Evolutionary conservation across 2,888 invertebrate genomes (phyloP).

Genomic region (Drosophila kambysellisi): DNA sequence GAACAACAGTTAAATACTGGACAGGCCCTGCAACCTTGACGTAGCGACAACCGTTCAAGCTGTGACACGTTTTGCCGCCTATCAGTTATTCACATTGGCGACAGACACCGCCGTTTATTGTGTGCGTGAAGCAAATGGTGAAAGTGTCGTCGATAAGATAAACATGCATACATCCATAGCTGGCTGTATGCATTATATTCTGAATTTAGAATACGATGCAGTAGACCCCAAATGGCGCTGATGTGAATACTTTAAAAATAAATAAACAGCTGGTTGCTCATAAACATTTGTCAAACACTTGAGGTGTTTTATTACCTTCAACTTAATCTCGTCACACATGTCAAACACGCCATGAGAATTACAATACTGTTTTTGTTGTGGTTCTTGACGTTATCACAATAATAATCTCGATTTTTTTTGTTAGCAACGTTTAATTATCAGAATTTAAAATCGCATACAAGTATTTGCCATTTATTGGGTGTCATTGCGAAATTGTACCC

Average conservation of each 20-base stretch:
- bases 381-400: not conserved
- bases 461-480: not conserved
- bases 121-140: slow-evolving; percentile 19
- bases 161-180: not conserved
- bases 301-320: slow-evolving; percentile 3
- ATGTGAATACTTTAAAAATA: slow-evolving; percentile 23
- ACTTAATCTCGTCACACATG: slow-evolving; percentile 4
- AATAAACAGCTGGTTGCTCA: slow-evolving; percentile 13
- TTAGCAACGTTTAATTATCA: not conserved
- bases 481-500: not conserved
- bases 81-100: slow-evolving; percentile 29
- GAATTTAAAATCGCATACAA: not conserved
- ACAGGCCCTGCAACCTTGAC: slow-evolving; percentile 45
- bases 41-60: slow-evolving; percentile 28
- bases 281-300: slow-evolving; percentile 19
- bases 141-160: slow-evolving; percentile 38
- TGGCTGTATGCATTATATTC: slow-evolving; percentile 24
- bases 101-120: slow-evolving; percentile 1
- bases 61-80: slow-evolving; percentile 57
- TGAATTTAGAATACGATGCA: not conserved
- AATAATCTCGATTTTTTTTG: not conserved
- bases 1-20: not conserved
- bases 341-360: not conserved
- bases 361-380: not conserved
- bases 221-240: slow-evolving; percentile 14